Base-by-base conservation (phyloP, 1,140 invertebrate species). In the Ephestia elutella region DNA sequence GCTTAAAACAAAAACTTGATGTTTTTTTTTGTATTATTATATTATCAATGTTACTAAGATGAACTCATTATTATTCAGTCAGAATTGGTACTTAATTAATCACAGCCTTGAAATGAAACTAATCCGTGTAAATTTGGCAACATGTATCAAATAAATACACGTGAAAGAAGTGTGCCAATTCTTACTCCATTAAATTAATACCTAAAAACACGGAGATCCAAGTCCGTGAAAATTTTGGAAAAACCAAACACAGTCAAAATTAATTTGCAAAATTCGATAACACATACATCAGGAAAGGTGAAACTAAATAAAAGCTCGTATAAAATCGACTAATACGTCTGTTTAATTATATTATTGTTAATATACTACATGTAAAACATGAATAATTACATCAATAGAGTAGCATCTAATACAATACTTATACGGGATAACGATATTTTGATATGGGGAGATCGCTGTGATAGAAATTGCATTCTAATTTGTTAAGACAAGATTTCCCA, bases 401-500 rank as follows among this genome's bases (percentile, higher is more conserved):
- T 15, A 15, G n/a, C 38, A 21, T 55, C 21, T 60, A 49, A 59
- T n/a, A n/a, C 28, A 60, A 38, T 30, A 58, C 15, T 71, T 70
- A 81, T 15, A 75, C 32, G 25, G 70, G 30, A 58, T 78, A 81
- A 32, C 75, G 76, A 80, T 77, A 90, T 63, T 90, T 90, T 32
- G 72, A 83, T 2, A 74, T 57, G 15, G 90, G 82, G 60, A 87
- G 71, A 59, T 90, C 89, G 57, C 90, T 88, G 61, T 92, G 91
- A 67, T 92, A 93, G 67, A 90, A 92, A 56, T 91, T 90, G 61
- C 92, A 93, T 49, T 92, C 91, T 1, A 88, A 62, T 70, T 92
- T 92, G 73, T 92, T 93, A n/a, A 89, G 79, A 68, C 92, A 93
- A 48, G 87, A 89, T 63, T 90, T 90, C 18, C 92, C 92, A 66